phyloP scores from a whole-genome alignment of 2,113 vertebrate species.

The Cromileptes altivelis region DNA sequence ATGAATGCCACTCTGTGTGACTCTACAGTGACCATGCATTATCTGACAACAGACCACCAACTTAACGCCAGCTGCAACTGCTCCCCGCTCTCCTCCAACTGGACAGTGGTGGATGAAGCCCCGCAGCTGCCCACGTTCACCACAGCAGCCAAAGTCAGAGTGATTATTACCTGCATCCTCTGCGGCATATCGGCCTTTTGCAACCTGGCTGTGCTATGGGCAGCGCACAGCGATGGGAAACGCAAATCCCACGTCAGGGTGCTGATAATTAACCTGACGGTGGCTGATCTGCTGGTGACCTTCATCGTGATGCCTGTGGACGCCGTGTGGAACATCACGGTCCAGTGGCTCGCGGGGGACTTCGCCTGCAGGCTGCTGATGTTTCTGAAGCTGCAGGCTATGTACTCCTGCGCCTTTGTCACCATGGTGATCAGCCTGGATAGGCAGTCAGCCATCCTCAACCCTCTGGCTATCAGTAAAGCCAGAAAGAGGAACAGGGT shows the following conservation, averaged over 20 bases:
- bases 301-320: slow-evolving; percentile 89
- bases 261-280: slow-evolving; percentile 85
- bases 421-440: slow-evolving; percentile 91
- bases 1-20: slow-evolving; percentile 65
- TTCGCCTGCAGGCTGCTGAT: slow-evolving; percentile 86
- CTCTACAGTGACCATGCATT: slow-evolving; percentile 44
- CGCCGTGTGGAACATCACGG: slow-evolving; percentile 86
- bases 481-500: slow-evolving; percentile 84
- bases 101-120: slow-evolving; percentile 24
- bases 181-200: slow-evolving; percentile 73
- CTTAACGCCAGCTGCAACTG: slow-evolving; percentile 61
- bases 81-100: slow-evolving; percentile 44
- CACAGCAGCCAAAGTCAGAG: slow-evolving; percentile 76
- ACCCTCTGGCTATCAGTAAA: slow-evolving; percentile 84
- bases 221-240: slow-evolving; percentile 63
- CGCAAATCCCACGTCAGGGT: slow-evolving; percentile 85
- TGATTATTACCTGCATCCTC: slow-evolving; percentile 77
- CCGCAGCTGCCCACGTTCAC: slow-evolving; percentile 76
- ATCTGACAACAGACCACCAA: slow-evolving; percentile 27
- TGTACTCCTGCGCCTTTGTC: slow-evolving; percentile 88
- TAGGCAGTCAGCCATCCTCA: slow-evolving; percentile 85
- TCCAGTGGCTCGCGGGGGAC: slow-evolving; percentile 90
- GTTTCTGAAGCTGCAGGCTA: slow-evolving; percentile 91
- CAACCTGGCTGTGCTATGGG: slow-evolving; percentile 78
- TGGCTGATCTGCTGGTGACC: slow-evolving; percentile 88